Evolutionary conservation across 2,888 invertebrate genomes (phyloP).

Genomic region (Pseudococcus viburni): DNA sequence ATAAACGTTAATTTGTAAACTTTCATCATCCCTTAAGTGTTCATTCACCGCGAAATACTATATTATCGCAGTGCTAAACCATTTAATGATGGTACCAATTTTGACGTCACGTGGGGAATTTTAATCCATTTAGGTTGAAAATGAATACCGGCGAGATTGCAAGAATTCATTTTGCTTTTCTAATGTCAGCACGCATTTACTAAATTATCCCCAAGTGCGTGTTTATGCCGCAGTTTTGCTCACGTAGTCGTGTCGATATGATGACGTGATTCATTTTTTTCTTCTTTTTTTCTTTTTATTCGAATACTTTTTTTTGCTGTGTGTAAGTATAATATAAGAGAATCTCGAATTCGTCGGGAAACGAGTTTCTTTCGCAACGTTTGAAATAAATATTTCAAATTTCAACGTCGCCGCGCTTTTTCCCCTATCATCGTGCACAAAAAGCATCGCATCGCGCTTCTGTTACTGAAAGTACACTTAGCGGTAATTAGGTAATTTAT

Average conservation of each 20-base stretch:
- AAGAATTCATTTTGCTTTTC: conserved; percentile 52
- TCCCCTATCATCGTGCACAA: not conserved
- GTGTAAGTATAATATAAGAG: not conserved
- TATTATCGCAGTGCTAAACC: conserved; percentile 35
- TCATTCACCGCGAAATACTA: conserved; percentile 38
- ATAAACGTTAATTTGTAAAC: conserved; percentile 25
- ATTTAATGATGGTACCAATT: conserved; percentile 39
- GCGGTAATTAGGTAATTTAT: conserved; percentile 16
- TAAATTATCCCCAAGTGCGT: conserved; percentile 52
- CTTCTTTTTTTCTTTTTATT: not conserved
- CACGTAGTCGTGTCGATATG: conserved; percentile 37
- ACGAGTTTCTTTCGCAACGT: conserved; percentile 6
- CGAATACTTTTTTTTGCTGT: too few relatives aligned
- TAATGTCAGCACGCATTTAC: conserved; percentile 52
- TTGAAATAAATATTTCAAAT: conserved; percentile 43
- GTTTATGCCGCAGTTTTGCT: conserved; percentile 42
- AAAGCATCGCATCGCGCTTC: not conserved
- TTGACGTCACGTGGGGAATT: conserved; percentile 50
- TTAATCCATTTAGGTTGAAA: conserved; percentile 55
- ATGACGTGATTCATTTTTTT: conserved; percentile 37
- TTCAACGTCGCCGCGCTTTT: not conserved
- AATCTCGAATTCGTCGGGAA: conserved; percentile 3
- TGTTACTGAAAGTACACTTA: conserved; percentile 11
- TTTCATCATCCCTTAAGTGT: conserved; percentile 16
- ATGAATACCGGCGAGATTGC: conserved; percentile 45